phyloP scores from a whole-genome alignment of 2,113 vertebrate species.

The Lepidiolamprologus cunningtoni region DNA sequence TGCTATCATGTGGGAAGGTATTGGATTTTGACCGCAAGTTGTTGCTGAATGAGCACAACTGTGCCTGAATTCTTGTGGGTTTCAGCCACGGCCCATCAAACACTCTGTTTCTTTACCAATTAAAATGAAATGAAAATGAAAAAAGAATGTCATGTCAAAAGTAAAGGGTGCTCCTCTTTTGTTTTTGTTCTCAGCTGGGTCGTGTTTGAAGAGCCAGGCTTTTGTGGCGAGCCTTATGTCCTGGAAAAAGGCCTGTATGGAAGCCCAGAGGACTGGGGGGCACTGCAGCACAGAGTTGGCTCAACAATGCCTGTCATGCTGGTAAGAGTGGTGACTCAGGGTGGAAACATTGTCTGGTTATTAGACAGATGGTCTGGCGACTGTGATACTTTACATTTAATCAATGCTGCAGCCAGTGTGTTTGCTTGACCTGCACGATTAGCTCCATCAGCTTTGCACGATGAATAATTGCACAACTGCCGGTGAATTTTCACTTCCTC shows the following conservation, averaged over 20 bases:
- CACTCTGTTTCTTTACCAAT: background rate
- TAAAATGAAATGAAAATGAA: background rate
- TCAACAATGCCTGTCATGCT: constrained; percentile 81
- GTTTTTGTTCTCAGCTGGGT: constrained; percentile 77
- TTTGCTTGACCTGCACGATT: background rate
- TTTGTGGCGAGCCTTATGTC: constrained; percentile 83
- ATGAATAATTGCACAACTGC: background rate
- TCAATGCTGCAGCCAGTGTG: background rate
- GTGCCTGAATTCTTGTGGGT: background rate
- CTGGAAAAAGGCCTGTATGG: constrained; percentile 87
- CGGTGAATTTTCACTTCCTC: constrained; percentile 13
- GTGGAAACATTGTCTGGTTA: background rate
- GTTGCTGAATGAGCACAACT: background rate
- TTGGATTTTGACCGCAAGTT: background rate
- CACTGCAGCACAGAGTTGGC: constrained; percentile 72
- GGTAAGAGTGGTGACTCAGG: constrained; percentile 68
- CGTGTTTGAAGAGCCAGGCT: constrained; percentile 83
- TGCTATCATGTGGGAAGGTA: background rate
- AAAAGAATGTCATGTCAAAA: background rate
- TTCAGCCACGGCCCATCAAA: background rate
- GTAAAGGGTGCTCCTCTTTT: background rate
- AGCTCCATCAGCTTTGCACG: background rate
- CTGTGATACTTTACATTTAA: background rate
- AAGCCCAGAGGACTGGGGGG: constrained; percentile 84
- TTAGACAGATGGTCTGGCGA: background rate